Evolutionary conservation across 2,797 vertebrate species (phyloP), one percentile per base, ranked within the genome.

Genomic region (Spondyliosoma cantharus): DNA sequence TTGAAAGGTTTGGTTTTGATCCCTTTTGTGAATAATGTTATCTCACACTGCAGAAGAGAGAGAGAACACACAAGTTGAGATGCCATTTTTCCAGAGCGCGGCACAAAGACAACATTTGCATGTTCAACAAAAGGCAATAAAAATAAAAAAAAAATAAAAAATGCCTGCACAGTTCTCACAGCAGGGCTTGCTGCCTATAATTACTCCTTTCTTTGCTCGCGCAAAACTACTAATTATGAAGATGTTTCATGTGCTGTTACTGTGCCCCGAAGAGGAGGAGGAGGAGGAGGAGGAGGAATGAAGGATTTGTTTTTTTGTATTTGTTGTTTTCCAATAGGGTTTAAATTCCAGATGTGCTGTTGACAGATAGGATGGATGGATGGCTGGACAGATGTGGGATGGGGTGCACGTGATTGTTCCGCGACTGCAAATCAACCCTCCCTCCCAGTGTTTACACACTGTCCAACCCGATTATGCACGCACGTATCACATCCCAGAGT

Each of bases 401-500:
- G 42, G 48, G 29, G 56, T 25, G 29, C 90, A 90, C 61, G 83
- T 89, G 84, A 90, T 82, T 83, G 29, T 80, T 70, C 66, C 19
- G 15, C 22, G 43, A 68, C 67, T 46, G 72, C 42, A 65, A 79
- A 79, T 88, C 77, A 78, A 79, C 87, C 73, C 45, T 29, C 22
- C 70, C 70, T 72, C 45, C 60, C 58, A 3, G 61, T 92, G 87
- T 92, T 93, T 92, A 90, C 86, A 83, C 71, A 52, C 70, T 86
- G 87, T 88, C 62, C 71, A 74, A 76, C 11, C 77, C 57, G 72
- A 67, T 89, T 80, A 81, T 78, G 27, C 48, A 76, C 77, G 58
- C 20, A 8, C 72, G 56, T 67, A 74, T 92, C 83, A 87, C 74
- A 90, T 85, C 63, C 68, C 2, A 76, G 46, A 80, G 80, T 90